Evolutionary conservation across 2,888 invertebrate species (phyloP), one percentile per base, ranked within the genome.

Genomic region (Drosophila testacea): DNA sequence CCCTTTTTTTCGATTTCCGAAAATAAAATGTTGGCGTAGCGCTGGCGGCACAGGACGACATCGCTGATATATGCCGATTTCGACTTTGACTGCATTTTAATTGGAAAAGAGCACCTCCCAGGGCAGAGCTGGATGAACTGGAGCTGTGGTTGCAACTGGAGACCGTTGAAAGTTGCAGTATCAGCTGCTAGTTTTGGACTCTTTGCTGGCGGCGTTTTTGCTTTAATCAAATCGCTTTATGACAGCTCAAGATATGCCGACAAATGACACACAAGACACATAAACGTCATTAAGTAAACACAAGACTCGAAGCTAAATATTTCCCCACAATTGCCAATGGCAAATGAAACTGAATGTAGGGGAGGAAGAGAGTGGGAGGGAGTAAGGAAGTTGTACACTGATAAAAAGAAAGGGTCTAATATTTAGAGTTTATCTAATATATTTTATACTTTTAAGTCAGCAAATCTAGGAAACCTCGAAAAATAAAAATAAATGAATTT

Each of bases 171-270:
- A 42, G 69, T 28, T 62, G 73, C 51, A 57, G 39, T 59, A 60
- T 68, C 82, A 83, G 79, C 71, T 70, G 83, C 47, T 71, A 54
- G 74, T 59, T 46, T 64, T 61, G 64, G 60, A 34, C 38, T 51
- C 34, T 22, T 34, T 34, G 60, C 13, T 57, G 86, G 75, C 87
- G 89, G 88, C 72, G 47, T 73, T 76, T 80, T 89, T 69, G 75
- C 91, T 91, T 90, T 90, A 90, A 91, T 90, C 90, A 90, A 85
- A 88, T 89, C 73, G 83, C 66, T 90, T 90, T 90, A 90, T 90
- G 90, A 90, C 90, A 90, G 90, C 81, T 69, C 69, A 67, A 75
- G 75, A 76, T 64, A 89, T 71, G 81, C 89, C 87, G 89, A 82
- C 89, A 88, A 84, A 84, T 87, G 88, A 89, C 81, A 82, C 74